Evolutionary conservation across 2,113 vertebrate genomes (phyloP), one percentile per base, ranked within the genome.

Genomic region (Formicarius rufipectus): DNA sequence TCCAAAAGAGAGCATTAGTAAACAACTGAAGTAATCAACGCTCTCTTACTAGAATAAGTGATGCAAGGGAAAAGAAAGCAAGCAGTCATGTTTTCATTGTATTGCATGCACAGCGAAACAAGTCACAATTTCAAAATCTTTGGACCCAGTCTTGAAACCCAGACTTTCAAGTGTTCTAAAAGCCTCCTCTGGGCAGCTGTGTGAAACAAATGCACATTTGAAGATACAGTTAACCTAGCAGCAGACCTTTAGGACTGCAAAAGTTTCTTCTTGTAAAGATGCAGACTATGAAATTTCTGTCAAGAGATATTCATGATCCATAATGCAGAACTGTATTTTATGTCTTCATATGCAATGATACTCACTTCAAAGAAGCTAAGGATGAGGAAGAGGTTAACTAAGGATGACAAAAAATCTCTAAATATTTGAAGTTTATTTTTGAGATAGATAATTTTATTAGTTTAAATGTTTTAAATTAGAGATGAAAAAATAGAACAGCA

Each of bases 31-130:
- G 60, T 68, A 73, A 86, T 77, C 82, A 74, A 20, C 0, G 2
- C 9, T 58, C 40, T 66, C 30, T 64, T 55, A 71, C 42, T 60
- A 44, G 25, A 83, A 72, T 75, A 5, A 1, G 60, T 87, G 78
- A 87, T 17, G 52, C 56, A 89, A 74, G n/a, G 40, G 21, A 55
- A 91, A 84, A 85, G 55, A 77, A 90, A 67, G 53, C 0, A 85
- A 88, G 37, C 3, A 0, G 1, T 74, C 0, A 0, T 35, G 37
- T 39, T 93, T 50, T 47, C 22, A 5, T 6, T 52, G 19, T 35
- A 55, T 56, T 68, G 52, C 30, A 33, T 9, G 35, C 14, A 40
- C 14, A 69, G 14, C 27, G 33, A 87, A 91, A 91, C 39, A 85
- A 69, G 60, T 4, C 31, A 55, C 40, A 69, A 58, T 53, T 83